phyloP scores from a whole-genome alignment of 2,888 invertebrate species.

The Lutraria lutraria region DNA sequence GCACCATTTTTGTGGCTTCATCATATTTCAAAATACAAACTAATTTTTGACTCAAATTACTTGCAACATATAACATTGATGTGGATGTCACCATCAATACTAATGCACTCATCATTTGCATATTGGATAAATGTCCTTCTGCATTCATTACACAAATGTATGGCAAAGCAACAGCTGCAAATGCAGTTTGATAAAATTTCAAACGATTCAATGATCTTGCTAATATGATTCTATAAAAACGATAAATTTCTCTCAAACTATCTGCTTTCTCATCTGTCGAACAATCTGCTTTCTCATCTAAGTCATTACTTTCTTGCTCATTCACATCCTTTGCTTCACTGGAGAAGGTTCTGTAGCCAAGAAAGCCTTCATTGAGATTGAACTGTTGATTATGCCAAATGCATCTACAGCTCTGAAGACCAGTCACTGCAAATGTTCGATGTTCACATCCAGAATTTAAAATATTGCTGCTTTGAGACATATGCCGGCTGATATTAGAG shows the following conservation, averaged over 20 bases:
- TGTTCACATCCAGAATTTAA: not conserved
- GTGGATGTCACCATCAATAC: slow-evolving; percentile 4
- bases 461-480: not conserved
- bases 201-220: slow-evolving; percentile 12
- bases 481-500: not conserved
- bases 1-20: slow-evolving; percentile 32
- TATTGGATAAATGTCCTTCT: not conserved
- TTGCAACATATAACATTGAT: slow-evolving; percentile 42
- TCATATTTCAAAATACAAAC: slow-evolving; percentile 52
- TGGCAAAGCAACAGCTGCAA: slow-evolving; percentile 13
- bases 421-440: not conserved
- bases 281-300: not conserved
- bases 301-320: not conserved
- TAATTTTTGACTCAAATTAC: slow-evolving; percentile 24
- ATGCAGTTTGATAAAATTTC: slow-evolving; percentile 49
- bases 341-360: not conserved
- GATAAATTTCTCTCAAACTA: not conserved
- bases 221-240: not conserved
- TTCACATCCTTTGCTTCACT: not conserved
- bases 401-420: not conserved
- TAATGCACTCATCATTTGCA: not conserved
- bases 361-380: not conserved
- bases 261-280: not conserved
- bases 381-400: not conserved
- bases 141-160: not conserved